Base-by-base conservation (phyloP, 2,797 vertebrate genomes). In the Enteromius fasciolatus region DNA sequence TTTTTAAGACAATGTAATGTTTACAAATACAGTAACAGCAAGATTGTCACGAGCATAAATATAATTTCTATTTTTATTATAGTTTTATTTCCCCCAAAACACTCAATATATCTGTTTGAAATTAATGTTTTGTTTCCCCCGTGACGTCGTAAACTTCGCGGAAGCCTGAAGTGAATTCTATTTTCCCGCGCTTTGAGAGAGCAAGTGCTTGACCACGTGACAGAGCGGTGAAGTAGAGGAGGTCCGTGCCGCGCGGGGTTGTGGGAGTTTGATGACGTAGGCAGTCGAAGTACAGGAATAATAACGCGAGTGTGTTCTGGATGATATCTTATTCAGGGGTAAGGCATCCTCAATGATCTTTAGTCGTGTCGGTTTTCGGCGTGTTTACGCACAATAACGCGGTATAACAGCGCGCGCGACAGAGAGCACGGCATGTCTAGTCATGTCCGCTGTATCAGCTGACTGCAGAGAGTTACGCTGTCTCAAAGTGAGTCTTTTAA, bases 231-330 rank as follows among this genome's bases (percentile, higher is more conserved):
- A 67, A 61, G n/a, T 23, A 5, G 12, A 61, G 68, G 76, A 67
- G 61, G 25, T 52, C 25, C 17, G 36, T 76, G 68, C 41, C 70
- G 85, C 86, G 28, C 36, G 78, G 89, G 31, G 11, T 90, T 88
- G 36, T 89, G 87, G 89, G 89, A 80, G 10, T 54, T 46, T 70
- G 78, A 52, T 86, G 87, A 86, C 87, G 83, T 86, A 7, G 23
- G 17, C 81, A 18, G 20, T 39, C n/a, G 67, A 66, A 80, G 82
- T 59, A 12, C 9, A 2, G 5, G 8, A 36, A 8, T 66, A 25
- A 25, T 36, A 66, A 7, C n/a, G 33, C 61, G 3, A 10, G 8
- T 33, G 12, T 20, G 23, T 25, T 4, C 14, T n/a, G 52, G 36
- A n/a, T 25, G 28, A 17, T 31, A 0, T 66, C 36, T 78, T 31